Base-by-base conservation (phyloP, 2,797 vertebrate species). In the Allobates femoralis region DNA sequence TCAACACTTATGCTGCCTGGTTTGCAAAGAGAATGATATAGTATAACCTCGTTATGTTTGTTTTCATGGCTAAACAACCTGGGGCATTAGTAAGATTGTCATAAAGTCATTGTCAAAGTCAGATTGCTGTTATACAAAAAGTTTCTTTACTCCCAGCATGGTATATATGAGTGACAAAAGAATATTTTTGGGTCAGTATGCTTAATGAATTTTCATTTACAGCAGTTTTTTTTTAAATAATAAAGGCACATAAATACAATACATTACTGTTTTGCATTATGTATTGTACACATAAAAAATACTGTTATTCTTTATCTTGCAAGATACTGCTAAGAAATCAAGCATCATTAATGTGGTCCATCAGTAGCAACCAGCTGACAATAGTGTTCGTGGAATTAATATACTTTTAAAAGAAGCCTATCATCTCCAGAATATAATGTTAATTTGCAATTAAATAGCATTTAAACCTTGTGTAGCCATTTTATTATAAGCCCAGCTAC, bases 1-100 rank as follows among this genome's bases (percentile, higher is more conserved):
- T 74, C 71, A 74, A 74, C 41, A 74, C 67, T 74, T 74, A 26
- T n/a, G 37, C 37, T 46, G 69, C 6, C 11, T n/a, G 69, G 30
- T 34, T 69, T 41, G 8, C n/a, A n/a, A 23, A 41, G 32, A 19
- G 21, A 71, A 37, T 71, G 14, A 46, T 41, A 71, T 41, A 71
- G n/a, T 41, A 26, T n/a, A 50, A 26, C 71, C n/a, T 5, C 14
- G 0, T 12, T 26, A n/a, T 74, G 23, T 46, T 73, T 74, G 23
- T 5, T 50, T 26, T 23, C 5, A 15, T 26, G 12, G 21, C n/a
- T 50, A 26, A n/a, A 46, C 12, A 1, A 7, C 71, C 41, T 50
- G 41, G 41, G 37, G 41, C 41, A 50, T 50, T 15, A 50, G 7
- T 46, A 3, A 46, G 34, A n/a, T 74, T 74, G 23, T 74, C 71